phyloP scores from a whole-genome alignment of 2,888 invertebrate genomes.

The Acanthosepion esculentum region DNA sequence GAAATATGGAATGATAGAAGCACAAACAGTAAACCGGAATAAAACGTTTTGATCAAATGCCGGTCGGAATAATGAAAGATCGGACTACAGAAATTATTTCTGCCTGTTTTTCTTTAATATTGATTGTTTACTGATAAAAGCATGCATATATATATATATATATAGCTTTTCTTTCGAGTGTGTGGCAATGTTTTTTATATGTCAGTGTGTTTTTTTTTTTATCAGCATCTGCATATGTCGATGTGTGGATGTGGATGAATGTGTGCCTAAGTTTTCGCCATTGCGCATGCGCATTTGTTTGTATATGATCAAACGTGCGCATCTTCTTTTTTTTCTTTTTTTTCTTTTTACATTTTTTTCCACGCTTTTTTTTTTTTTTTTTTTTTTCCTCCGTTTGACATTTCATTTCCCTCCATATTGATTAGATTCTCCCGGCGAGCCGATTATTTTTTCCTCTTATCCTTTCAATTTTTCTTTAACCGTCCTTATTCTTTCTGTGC shows the following conservation, averaged over 20 bases:
- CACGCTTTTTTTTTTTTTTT: background rate
- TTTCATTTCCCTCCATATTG: slow-evolving; percentile 33
- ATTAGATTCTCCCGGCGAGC: slow-evolving; percentile 20
- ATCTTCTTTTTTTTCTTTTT: background rate
- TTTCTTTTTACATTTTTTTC: background rate
- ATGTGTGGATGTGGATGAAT: background rate
- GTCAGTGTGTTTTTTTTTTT: background rate
- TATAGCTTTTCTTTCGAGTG: too few species aligned
- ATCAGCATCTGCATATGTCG: background rate
- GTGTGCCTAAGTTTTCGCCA: background rate
- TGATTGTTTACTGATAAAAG: too few species aligned
- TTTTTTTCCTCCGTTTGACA: background rate
- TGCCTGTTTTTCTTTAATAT: too few species aligned
- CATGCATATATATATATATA: too few species aligned
- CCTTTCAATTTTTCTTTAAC: background rate
- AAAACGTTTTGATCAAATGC: too few species aligned
- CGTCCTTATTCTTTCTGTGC: slow-evolving; percentile 16
- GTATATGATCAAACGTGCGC: background rate
- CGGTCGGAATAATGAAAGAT: too few species aligned
- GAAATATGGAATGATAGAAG: too few species aligned
- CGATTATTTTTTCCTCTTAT: background rate
- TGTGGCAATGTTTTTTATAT: too few species aligned
- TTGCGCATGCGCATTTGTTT: background rate
- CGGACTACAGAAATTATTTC: too few species aligned
- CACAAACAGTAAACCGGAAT: too few species aligned